These are phyloP conservation scores for Latrodectus geometricus DNA, from an alignment of 1,140 invertebrate species.

Conservation along the genomic window DNA sequence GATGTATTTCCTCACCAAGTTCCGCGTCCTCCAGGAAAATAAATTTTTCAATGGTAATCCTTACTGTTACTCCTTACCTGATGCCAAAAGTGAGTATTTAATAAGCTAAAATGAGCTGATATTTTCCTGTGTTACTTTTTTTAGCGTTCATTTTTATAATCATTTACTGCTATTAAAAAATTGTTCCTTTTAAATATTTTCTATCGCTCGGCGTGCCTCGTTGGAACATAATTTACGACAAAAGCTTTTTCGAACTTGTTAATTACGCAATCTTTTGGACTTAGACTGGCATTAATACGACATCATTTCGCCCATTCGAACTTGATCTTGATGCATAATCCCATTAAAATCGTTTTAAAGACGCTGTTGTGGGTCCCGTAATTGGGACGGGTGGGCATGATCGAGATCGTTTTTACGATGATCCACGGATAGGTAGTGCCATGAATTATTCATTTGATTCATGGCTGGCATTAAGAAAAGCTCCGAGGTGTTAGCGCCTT, in stretches of 20 bases:
- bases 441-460: constrained; percentile 5
- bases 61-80: too few species aligned
- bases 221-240: too few species aligned
- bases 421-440: background rate
- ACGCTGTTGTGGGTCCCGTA: background rate
- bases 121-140: too few species aligned
- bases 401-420: constrained; percentile 12
- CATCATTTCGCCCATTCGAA: background rate
- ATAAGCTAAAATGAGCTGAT: too few species aligned
- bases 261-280: constrained; percentile 2
- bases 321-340: background rate
- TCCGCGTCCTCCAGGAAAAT: too few species aligned
- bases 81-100: too few species aligned
- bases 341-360: background rate
- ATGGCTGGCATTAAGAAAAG: background rate
- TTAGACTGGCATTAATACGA: background rate
- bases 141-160: too few species aligned
- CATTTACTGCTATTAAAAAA: too few species aligned
- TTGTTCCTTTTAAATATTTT: too few species aligned
- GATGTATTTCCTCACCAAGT: too few species aligned
- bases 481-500: constrained; percentile 1
- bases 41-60: too few species aligned
- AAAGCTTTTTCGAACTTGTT: background rate
- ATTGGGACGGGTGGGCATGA: background rate
- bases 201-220: too few species aligned